Conservation (phyloP, 2,113 vertebrate species). For the Albula goreensis region DNA sequence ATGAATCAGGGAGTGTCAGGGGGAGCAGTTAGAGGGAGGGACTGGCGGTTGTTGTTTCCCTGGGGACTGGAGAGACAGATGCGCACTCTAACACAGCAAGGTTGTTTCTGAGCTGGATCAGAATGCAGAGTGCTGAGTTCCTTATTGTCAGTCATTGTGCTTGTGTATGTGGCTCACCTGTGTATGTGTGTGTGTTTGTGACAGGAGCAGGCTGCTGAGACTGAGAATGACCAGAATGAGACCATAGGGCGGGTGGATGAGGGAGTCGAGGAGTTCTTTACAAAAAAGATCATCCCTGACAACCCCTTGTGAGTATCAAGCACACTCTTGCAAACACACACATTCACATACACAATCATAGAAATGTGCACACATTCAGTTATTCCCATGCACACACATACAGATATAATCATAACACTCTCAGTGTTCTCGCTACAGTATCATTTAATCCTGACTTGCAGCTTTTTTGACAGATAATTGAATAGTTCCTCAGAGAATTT, state of each 20-base stretch:
- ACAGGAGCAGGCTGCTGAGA: constrained; percentile 77
- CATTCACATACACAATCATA: constrained; percentile 6
- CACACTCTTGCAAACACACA: constrained; percentile 15
- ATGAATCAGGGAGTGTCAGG: constrained; percentile 15
- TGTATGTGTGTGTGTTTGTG: constrained; percentile 35
- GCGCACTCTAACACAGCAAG: background rate
- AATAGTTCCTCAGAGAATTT: background rate
- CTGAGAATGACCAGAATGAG: constrained; percentile 79
- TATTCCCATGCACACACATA: background rate
- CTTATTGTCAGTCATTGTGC: constrained; percentile 4
- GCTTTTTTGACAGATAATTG: background rate
- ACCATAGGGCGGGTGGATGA: constrained; percentile 86
- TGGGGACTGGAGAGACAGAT: constrained; percentile 5
- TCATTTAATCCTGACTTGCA: background rate
- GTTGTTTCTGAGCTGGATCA: background rate
- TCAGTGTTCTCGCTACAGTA: background rate
- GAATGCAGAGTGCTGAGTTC: background rate
- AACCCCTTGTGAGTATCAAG: constrained; percentile 77
- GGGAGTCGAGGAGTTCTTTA: constrained; percentile 95
- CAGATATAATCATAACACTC: background rate
- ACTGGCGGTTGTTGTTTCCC: background rate
- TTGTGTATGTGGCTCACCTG: constrained; percentile 28
- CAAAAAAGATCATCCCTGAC: constrained; percentile 87
- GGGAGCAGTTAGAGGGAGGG: constrained; percentile 17
- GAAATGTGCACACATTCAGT: background rate